Evolutionary conservation across 2,888 invertebrate species (phyloP).

Genomic region (Iphiclides podalirius): DNA sequence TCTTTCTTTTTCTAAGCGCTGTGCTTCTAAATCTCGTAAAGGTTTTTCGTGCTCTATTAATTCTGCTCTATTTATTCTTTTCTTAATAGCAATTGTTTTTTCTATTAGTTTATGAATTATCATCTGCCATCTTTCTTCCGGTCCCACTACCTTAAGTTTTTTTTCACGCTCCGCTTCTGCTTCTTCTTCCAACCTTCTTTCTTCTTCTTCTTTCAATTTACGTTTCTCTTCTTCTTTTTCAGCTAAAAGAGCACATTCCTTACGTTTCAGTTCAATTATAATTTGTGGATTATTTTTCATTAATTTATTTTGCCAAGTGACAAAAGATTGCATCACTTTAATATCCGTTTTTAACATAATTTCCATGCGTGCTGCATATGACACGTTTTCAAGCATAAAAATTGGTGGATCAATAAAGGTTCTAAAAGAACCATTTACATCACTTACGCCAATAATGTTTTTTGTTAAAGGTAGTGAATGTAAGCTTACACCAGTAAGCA

Average conservation of each 20-base stretch:
- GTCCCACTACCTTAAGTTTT: conserved; percentile 57
- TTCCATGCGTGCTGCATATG: conserved; percentile 62
- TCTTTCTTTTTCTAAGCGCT: conserved; percentile 77
- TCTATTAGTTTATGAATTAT: conserved; percentile 84
- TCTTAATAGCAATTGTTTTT: conserved; percentile 81
- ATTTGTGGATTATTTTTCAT: conserved; percentile 60
- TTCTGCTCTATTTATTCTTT: conserved; percentile 81
- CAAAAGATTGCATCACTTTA: conserved; percentile 70
- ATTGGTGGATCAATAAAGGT: conserved; percentile 81
- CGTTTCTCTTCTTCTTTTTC: conserved; percentile 68
- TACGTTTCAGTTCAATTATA: conserved; percentile 58
- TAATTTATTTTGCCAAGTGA: conserved; percentile 83
- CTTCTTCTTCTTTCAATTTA: conserved; percentile 58
- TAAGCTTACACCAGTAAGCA: conserved; percentile 82
- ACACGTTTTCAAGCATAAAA: conserved; percentile 66
- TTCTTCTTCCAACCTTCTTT: conserved; percentile 70
- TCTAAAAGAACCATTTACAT: conserved; percentile 84
- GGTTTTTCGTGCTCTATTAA: conserved; percentile 82
- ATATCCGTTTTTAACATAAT: conserved; percentile 76
- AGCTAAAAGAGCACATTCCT: conserved; percentile 62
- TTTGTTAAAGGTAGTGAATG: conserved; percentile 79
- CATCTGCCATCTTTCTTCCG: conserved; percentile 81
- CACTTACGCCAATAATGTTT: conserved; percentile 84
- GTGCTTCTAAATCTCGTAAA: conserved; percentile 78
- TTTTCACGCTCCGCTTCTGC: conserved; percentile 69